Evolutionary conservation across 92 coral and sea anemone species (phyloP).

Genomic region (Muricea muricata): DNA sequence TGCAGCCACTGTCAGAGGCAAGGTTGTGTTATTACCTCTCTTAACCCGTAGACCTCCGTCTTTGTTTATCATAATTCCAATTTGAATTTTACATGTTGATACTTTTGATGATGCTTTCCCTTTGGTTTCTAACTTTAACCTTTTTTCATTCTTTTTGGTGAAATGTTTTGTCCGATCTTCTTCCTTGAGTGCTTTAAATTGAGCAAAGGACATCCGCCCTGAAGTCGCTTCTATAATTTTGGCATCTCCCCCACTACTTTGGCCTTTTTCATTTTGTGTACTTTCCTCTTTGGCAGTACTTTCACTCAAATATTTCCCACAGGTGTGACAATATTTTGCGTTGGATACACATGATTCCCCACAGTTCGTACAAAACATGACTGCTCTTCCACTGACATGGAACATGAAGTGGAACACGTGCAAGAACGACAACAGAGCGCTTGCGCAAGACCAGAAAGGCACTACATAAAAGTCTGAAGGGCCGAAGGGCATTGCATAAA

Average conservation of each 20-base stretch:
- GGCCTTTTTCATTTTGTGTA: background rate
- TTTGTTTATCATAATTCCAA: slow-evolving; percentile 33
- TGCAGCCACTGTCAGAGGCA: slow-evolving; percentile 65
- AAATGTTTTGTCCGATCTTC: slow-evolving; percentile 26
- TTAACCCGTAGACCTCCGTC: slow-evolving; percentile 56
- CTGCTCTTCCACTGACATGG: too few relatives aligned
- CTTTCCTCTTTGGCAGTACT: background rate
- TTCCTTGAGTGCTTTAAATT: slow-evolving; percentile 33
- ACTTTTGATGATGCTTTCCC: background rate
- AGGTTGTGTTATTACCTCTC: slow-evolving; percentile 57
- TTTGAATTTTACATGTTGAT: background rate
- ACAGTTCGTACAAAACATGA: slow-evolving; percentile 1
- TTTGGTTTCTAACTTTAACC: background rate
- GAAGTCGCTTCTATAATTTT: background rate
- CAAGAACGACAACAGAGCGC: background rate
- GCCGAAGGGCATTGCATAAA: background rate
- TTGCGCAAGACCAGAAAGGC: too few relatives aligned
- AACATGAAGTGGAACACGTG: too few relatives aligned
- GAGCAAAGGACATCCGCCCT: slow-evolving; percentile 18
- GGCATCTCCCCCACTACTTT: background rate
- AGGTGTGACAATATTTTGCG: background rate
- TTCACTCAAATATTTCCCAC: too few relatives aligned
- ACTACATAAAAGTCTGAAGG: background rate
- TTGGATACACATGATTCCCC: background rate
- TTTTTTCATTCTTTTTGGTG: slow-evolving; percentile 16